A percentile compares a stretch with the other conserved stretches of the same genome.
These are phyloP conservation scores for Acleris cristana DNA, from an alignment of 2,888 invertebrate species.

Conservation along the genomic window DNA sequence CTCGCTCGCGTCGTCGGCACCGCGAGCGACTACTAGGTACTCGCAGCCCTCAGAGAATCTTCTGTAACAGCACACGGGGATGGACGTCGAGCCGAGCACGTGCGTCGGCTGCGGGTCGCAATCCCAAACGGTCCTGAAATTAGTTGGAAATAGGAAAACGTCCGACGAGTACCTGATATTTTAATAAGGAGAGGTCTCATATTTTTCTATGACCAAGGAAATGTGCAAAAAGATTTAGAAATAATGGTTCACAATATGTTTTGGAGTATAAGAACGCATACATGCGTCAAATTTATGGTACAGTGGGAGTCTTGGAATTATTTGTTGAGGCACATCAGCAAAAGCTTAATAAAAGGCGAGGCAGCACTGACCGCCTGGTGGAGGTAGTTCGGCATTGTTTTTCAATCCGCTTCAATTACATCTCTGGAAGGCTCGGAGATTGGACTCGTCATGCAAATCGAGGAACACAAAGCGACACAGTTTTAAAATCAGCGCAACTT, in stretches of 20 bases:
- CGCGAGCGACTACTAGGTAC: background rate
- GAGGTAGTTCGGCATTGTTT: background rate
- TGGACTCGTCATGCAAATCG: constrained; percentile 18
- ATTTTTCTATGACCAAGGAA: background rate
- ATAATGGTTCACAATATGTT: too few relatives aligned
- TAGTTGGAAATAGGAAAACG: constrained; percentile 27
- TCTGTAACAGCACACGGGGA: constrained; percentile 36
- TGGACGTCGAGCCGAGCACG: constrained; percentile 26
- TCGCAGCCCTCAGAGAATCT: constrained; percentile 14
- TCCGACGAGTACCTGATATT: background rate
- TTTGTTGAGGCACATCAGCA: background rate
- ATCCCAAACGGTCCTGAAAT: constrained; percentile 37
- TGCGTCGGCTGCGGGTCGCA: constrained; percentile 29
- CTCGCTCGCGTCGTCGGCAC: too few relatives aligned
- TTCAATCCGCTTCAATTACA: too few relatives aligned
- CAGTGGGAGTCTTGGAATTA: background rate
- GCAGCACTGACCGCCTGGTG: background rate
- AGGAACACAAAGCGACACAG: constrained; percentile 22
- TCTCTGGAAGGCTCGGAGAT: too few relatives aligned
- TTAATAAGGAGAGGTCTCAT: background rate
- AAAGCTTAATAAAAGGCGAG: constrained; percentile 7
- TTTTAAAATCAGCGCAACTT: constrained; percentile 10
- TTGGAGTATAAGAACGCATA: background rate
- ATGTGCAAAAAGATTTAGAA: background rate
- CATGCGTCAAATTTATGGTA: background rate